Evolutionary conservation across 1,140 invertebrate genomes (phyloP).

Genomic region (Temnothorax nylanderi): DNA sequence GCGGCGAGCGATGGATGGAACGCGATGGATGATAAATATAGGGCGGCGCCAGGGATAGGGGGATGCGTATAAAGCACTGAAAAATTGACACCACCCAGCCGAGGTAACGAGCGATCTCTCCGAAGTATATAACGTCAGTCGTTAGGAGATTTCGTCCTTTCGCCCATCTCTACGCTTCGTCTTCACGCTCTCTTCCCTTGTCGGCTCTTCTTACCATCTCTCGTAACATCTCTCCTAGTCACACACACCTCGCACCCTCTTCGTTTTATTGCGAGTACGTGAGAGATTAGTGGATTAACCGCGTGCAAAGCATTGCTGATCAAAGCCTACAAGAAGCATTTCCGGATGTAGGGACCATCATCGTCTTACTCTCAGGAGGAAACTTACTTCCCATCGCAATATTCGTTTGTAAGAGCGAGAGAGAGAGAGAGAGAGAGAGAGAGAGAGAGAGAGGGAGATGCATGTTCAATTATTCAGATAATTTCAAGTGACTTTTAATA

Average conservation of each 20-base stretch:
- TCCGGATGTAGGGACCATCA: conserved; percentile 30
- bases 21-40: conserved; percentile 69
- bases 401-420: conserved; percentile 21
- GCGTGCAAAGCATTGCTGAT: conserved; percentile 66
- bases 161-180: background rate
- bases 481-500: background rate
- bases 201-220: conserved; percentile 22
- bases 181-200: background rate
- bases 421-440: background rate
- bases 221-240: conserved; percentile 25
- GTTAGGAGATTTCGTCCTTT: conserved; percentile 45
- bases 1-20: conserved; percentile 53
- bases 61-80: conserved; percentile 62
- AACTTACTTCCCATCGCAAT: conserved; percentile 45
- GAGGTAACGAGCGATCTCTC: conserved; percentile 60
- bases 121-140: conserved; percentile 42
- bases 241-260: conserved; percentile 2
- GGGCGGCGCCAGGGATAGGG: background rate
- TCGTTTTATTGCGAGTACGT: conserved; percentile 66
- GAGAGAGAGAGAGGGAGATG: background rate
- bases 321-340: conserved; percentile 51
- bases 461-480: background rate
- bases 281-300: conserved; percentile 70
- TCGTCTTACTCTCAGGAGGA: background rate
- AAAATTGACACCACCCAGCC: conserved; percentile 68